Evolutionary conservation across 2,888 invertebrate species (phyloP).

Genomic region (Latrodectus elegans): DNA sequence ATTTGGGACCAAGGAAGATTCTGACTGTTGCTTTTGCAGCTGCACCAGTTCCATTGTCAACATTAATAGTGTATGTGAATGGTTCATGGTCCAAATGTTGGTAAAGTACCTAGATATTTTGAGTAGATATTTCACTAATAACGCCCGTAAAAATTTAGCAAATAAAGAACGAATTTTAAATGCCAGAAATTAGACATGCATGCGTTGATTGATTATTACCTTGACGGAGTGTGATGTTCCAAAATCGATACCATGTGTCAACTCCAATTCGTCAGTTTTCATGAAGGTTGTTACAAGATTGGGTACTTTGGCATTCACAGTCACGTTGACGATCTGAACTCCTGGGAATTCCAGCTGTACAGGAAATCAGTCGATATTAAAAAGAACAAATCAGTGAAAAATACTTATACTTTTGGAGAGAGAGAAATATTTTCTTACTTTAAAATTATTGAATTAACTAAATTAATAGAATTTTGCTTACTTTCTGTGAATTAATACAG

Average conservation of each 20-base stretch:
- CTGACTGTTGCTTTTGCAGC: slow-evolving; percentile 81
- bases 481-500: too few species aligned
- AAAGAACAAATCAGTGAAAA: neutral
- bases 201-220: slow-evolving; percentile 4
- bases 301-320: slow-evolving; percentile 58
- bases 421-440: too few species aligned
- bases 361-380: neutral
- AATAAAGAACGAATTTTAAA: neutral
- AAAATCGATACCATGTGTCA: slow-evolving; percentile 85
- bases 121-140: neutral
- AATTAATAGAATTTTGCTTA: too few species aligned
- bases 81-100: slow-evolving; percentile 85
- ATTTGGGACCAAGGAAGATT: slow-evolving; percentile 82
- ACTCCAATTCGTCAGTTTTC: slow-evolving; percentile 86
- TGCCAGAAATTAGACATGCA: neutral
- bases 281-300: slow-evolving; percentile 76
- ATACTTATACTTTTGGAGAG: too few species aligned
- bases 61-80: slow-evolving; percentile 80
- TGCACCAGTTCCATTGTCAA: slow-evolving; percentile 74
- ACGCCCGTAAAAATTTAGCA: neutral
- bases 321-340: slow-evolving; percentile 67
- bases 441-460: too few species aligned
- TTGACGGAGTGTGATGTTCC: slow-evolving; percentile 51
- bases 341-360: slow-evolving; percentile 71
- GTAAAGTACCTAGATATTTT: slow-evolving; percentile 78